phyloP scores from a whole-genome alignment of 2,797 vertebrate genomes.

The Gymnopithys bicolor region DNA sequence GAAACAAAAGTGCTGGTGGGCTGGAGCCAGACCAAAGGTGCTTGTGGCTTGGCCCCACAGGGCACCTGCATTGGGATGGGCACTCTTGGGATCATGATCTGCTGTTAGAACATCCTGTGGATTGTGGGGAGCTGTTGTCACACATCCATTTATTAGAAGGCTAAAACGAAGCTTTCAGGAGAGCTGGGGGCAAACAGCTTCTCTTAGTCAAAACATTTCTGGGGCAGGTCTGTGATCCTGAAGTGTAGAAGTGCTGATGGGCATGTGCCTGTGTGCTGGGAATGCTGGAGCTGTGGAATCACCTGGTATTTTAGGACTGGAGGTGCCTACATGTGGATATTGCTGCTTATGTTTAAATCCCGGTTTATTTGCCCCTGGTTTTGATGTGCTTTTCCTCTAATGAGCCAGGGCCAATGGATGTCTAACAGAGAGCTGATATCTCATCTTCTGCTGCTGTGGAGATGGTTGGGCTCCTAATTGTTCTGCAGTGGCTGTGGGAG shows the following conservation, averaged over 20 bases:
- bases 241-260: accelerated
- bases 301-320: accelerated
- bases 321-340: neutral
- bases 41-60: neutral
- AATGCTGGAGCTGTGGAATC: neutral
- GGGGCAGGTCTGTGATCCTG: neutral
- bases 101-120: accelerated
- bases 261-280: neutral
- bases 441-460: neutral
- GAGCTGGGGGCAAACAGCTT: neutral
- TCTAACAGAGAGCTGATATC: neutral
- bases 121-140: neutral
- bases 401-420: accelerated
- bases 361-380: neutral
- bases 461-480: neutral
- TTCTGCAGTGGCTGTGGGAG: slow-evolving; percentile 7
- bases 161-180: neutral
- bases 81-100: accelerated
- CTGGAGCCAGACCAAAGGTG: neutral
- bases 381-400: neutral
- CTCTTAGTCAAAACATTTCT: accelerated
- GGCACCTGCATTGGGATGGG: neutral
- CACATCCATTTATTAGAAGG: accelerated
- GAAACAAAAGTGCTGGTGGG: neutral
- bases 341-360: neutral